These are phyloP conservation scores for Callopanchax toddi DNA, from an alignment of 2,113 vertebrate species.

Conservation along the genomic window DNA sequence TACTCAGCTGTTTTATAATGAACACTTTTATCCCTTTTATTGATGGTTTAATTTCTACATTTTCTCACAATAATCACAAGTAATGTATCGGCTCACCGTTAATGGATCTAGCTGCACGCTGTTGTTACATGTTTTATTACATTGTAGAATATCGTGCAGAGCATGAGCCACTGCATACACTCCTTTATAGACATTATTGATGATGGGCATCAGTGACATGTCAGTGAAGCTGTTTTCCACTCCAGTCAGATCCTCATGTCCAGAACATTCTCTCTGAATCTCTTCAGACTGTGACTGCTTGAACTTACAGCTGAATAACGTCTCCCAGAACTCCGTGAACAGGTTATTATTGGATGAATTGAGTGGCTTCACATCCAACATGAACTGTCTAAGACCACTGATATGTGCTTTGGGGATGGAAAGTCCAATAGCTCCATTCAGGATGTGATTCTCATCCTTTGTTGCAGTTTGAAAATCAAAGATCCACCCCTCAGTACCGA, in stretches of 20 bases:
- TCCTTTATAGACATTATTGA: slow-evolving; percentile 78
- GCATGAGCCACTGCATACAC: slow-evolving; percentile 77
- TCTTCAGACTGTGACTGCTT: not conserved
- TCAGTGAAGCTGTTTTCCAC: slow-evolving; percentile 74
- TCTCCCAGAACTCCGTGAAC: slow-evolving; percentile 73
- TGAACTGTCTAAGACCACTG: slow-evolving; percentile 69
- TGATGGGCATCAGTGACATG: slow-evolving; percentile 76
- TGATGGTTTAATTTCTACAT: too few species aligned
- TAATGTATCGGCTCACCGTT: slow-evolving; percentile 42
- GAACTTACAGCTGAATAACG: slow-evolving; percentile 68
- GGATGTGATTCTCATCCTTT: slow-evolving; percentile 57
- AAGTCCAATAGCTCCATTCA: slow-evolving; percentile 77
- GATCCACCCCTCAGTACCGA: slow-evolving; percentile 78
- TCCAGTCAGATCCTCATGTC: slow-evolving; percentile 62
- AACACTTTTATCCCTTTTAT: too few species aligned
- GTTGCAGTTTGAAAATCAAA: slow-evolving; percentile 64
- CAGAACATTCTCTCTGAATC: slow-evolving; percentile 58
- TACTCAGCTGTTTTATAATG: too few species aligned
- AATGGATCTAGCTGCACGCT: slow-evolving; percentile 51
- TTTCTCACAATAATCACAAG: too few species aligned
- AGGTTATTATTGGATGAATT: slow-evolving; percentile 59
- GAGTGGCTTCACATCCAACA: slow-evolving; percentile 64
- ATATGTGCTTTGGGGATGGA: slow-evolving; percentile 71
- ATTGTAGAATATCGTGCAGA: slow-evolving; percentile 63
- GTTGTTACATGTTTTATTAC: slow-evolving; percentile 60